Evolutionary conservation across 2,797 vertebrate species (phyloP).

Genomic region (Parauchenoglanis punctatus): DNA sequence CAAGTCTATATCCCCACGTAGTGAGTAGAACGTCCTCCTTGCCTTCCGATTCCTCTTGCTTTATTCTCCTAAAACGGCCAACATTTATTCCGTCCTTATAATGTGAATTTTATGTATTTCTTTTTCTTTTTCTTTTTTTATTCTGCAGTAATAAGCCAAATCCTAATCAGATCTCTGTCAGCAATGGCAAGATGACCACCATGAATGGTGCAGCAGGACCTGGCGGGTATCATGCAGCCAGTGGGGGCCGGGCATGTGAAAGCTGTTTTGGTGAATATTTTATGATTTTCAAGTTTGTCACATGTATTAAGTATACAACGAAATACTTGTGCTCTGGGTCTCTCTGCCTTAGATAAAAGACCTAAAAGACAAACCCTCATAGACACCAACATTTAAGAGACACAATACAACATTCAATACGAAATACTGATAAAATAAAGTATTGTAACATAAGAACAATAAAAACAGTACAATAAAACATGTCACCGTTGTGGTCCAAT

Average conservation of each 20-base stretch:
- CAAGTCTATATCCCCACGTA: constrained; percentile 99
- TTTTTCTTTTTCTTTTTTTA: constrained; percentile 16
- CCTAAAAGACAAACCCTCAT: too few species aligned
- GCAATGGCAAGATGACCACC: constrained; percentile 88
- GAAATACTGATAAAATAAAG: too few species aligned
- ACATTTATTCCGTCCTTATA: background rate
- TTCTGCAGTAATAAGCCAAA: constrained; percentile 94
- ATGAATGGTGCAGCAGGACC: constrained; percentile 88
- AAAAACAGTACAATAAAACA: too few species aligned
- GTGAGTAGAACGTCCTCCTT: constrained; percentile 78
- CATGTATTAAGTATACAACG: too few species aligned
- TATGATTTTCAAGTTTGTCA: background rate
- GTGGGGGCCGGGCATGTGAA: constrained; percentile 92
- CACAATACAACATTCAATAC: too few species aligned
- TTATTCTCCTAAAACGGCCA: background rate
- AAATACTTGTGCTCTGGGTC: too few species aligned
- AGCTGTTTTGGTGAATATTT: constrained; percentile 92
- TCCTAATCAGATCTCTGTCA: constrained; percentile 94
- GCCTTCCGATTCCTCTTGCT: background rate
- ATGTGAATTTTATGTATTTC: background rate
- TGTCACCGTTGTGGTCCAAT: too few species aligned
- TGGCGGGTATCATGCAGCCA: constrained; percentile 80
- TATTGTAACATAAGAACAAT: too few species aligned
- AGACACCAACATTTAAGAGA: too few species aligned
- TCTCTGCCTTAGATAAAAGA: too few species aligned